Conservation (phyloP, 2,888 invertebrate genomes). For the Hofmannophila pseudospretella region DNA sequence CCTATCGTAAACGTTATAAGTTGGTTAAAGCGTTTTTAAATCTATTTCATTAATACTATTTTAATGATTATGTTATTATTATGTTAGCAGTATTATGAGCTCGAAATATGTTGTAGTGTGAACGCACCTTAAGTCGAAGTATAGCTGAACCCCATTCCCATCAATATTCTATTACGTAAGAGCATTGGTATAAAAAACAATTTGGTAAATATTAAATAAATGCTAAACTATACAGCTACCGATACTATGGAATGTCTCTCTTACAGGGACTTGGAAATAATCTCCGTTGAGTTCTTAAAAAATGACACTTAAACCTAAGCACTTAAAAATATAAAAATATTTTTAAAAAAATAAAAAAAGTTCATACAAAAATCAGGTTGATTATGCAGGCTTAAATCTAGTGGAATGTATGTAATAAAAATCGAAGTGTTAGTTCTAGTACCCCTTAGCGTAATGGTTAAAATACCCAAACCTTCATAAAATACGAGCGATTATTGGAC, state of each 20-base stretch:
- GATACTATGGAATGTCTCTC: constrained; percentile 51
- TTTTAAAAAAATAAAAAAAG: constrained; percentile 18
- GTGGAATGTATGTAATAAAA: constrained; percentile 58
- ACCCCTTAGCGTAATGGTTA: constrained; percentile 67
- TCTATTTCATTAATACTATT: no score
- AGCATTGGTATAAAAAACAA: constrained; percentile 73
- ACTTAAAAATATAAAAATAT: constrained; percentile 32
- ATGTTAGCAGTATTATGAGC: background rate
- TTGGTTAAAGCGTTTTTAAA: no score
- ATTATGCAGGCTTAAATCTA: constrained; percentile 63
- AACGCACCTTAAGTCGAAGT: constrained; percentile 1
- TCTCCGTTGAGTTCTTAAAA: constrained; percentile 46
- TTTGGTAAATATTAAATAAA: constrained; percentile 70
- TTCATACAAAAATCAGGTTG: constrained; percentile 30
- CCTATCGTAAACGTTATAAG: no score
- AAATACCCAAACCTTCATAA: constrained; percentile 65
- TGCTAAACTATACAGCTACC: constrained; percentile 68
- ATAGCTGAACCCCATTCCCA: constrained; percentile 29
- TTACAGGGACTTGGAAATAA: constrained; percentile 43
- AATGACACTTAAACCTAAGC: constrained; percentile 19
- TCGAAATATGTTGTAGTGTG: background rate
- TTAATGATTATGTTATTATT: background rate
- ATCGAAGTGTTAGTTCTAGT: constrained; percentile 58
- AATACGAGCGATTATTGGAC: constrained; percentile 48
- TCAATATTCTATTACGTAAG: constrained; percentile 52